phyloP scores from a whole-genome alignment of 1,140 invertebrate genomes.

The Maniola jurtina region DNA sequence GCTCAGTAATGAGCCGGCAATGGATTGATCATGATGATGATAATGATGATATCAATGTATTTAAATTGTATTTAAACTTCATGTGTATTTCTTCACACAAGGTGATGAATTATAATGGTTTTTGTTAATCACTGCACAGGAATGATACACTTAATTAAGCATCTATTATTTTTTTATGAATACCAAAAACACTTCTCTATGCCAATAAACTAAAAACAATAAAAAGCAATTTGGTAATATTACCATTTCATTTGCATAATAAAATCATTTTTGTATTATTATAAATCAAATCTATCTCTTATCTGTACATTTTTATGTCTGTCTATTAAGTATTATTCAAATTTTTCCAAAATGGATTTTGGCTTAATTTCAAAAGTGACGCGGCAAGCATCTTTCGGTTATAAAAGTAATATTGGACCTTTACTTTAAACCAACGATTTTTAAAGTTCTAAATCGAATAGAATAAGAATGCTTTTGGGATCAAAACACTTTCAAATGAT shows the following conservation, averaged over 20 bases:
- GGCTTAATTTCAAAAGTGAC: too few relatives aligned
- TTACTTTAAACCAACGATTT: too few relatives aligned
- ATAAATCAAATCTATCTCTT: neutral
- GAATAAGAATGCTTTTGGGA: too few relatives aligned
- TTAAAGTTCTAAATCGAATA: too few relatives aligned
- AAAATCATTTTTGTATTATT: constrained; percentile 4
- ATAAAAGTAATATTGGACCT: too few relatives aligned
- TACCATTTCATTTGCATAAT: constrained; percentile 6
- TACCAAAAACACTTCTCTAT: neutral
- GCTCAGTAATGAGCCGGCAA: too few relatives aligned
- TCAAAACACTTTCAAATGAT: too few relatives aligned
- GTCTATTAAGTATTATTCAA: neutral
- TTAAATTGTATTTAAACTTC: neutral
- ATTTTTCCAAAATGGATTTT: neutral
- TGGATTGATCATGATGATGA: too few relatives aligned
- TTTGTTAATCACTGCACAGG: neutral
- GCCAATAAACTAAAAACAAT: neutral
- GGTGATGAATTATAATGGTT: neutral
- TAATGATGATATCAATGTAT: neutral
- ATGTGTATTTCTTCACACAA: constrained; percentile 1
- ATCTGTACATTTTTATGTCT: neutral
- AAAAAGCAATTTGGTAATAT: constrained; percentile 11
- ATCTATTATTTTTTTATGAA: neutral
- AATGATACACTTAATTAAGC: neutral
- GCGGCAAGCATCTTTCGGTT: too few relatives aligned